Base-by-base conservation (phyloP, 2,888 invertebrate species). In the Himalopsyche kuldschensis region DNA sequence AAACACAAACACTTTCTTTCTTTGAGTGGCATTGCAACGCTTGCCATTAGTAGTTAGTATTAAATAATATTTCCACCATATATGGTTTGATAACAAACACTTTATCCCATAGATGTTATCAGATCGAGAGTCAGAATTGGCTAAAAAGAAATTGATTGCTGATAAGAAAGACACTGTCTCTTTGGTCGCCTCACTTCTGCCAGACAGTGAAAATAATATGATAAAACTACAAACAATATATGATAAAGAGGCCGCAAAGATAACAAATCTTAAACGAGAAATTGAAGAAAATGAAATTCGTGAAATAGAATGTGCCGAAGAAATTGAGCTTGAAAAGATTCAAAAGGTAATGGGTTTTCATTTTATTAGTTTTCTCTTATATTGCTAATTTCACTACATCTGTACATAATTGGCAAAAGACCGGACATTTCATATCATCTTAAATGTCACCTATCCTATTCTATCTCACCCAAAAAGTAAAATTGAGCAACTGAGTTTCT, bases 141-240 rank as follows among this genome's bases (percentile, higher is more conserved):
- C 5, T 27, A 69, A 69, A 27, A 69, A 69, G 15, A 78, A 78
- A 15, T 10, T 46, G 27, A 27, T 78, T 41, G 63, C 35, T 46
- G 82, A 84, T 48, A 82, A 84, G 69, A 84, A 82, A 46, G 83
- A 86, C 48, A 84, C 83, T 32, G 75, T 78, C 24, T 76, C 63
- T 47, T 82, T 86, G 11, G 85, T 86, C 0, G 63, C 48, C 10
- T 81, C 82, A n/a, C 75, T 86, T 5, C 77, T 84, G 46, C 80
- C 76, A 30, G 84, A 84, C 63, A 75, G 41, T 27, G 86, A 85
- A 27, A 78, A 31, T 31, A 84, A 85, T 82, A 69, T 79, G 35
- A 82, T 84, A 55, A 86, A 86, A 78, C 47, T 84, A 6, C 63
- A 80, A 55, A 41, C 63, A 17, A 84, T 84, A 35, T 75, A 77